These are phyloP conservation scores for Noturus placidus DNA, from an alignment of 2,113 vertebrate species.

Conservation along the genomic window DNA sequence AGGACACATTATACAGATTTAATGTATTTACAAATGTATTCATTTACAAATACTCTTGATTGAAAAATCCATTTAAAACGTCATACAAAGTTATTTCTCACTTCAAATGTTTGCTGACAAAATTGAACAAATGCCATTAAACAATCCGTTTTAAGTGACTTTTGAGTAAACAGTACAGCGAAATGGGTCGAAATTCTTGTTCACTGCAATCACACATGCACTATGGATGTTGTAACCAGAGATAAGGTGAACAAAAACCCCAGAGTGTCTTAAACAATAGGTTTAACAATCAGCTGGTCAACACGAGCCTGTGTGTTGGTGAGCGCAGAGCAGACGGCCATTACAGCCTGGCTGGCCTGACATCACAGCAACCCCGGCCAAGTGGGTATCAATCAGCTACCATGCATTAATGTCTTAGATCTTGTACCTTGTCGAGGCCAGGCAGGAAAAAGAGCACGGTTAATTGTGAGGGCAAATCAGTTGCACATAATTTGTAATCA, in stretches of 20 bases:
- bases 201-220: not conserved
- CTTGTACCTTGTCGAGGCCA: slow-evolving; percentile 22
- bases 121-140: not conserved
- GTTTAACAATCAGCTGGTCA: not conserved
- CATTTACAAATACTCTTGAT: not conserved
- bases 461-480: slow-evolving; percentile 29
- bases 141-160: not conserved
- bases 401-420: slow-evolving; percentile 22
- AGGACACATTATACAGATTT: not conserved
- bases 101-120: not conserved
- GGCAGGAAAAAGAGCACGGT: not conserved
- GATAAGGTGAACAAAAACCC: not conserved
- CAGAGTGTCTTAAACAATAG: not conserved
- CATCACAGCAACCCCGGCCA: not conserved
- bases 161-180: not conserved
- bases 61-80: not conserved
- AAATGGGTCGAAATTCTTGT: not conserved
- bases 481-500: slow-evolving; percentile 46
- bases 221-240: not conserved
- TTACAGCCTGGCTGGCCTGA: not conserved
- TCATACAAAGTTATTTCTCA: not conserved
- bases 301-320: not conserved
- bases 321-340: not conserved
- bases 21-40: not conserved
- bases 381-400: slow-evolving; percentile 10